phyloP scores from a whole-genome alignment of 1,140 invertebrate genomes.

The Mylabris phalerata region DNA sequence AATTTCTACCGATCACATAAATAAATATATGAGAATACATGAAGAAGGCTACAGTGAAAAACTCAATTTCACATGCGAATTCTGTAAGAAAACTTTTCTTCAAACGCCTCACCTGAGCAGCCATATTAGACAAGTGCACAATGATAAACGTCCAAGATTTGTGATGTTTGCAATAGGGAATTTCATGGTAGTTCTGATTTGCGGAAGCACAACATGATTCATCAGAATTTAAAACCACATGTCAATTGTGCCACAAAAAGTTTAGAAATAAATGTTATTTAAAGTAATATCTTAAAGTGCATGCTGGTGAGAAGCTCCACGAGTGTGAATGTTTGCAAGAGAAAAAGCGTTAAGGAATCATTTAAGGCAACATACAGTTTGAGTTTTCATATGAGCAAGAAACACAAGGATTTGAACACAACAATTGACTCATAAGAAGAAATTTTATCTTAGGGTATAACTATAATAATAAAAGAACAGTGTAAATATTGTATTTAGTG shows the following conservation, averaged over 20 bases:
- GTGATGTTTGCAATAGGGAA: no score
- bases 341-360: constrained; percentile 44
- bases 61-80: constrained; percentile 57
- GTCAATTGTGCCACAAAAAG: constrained; percentile 50
- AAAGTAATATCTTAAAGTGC: constrained; percentile 66
- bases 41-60: constrained; percentile 54
- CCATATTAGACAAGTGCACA: constrained; percentile 55
- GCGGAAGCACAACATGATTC: no score
- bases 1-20: constrained; percentile 47
- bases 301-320: constrained; percentile 70
- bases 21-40: constrained; percentile 63
- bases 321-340: constrained; percentile 52
- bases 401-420: no score
- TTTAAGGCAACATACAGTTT: constrained; percentile 46
- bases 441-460: no score
- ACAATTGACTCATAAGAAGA: no score
- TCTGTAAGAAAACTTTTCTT: constrained; percentile 59
- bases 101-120: constrained; percentile 55
- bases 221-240: constrained; percentile 21
- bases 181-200: no score
- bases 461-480: no score
- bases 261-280: constrained; percentile 54
- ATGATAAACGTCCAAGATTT: constrained; percentile 43
- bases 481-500: no score
- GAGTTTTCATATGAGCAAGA: no score